Base-by-base conservation (phyloP, 1,140 invertebrate species). In the Thereuonema tuberculata region DNA sequence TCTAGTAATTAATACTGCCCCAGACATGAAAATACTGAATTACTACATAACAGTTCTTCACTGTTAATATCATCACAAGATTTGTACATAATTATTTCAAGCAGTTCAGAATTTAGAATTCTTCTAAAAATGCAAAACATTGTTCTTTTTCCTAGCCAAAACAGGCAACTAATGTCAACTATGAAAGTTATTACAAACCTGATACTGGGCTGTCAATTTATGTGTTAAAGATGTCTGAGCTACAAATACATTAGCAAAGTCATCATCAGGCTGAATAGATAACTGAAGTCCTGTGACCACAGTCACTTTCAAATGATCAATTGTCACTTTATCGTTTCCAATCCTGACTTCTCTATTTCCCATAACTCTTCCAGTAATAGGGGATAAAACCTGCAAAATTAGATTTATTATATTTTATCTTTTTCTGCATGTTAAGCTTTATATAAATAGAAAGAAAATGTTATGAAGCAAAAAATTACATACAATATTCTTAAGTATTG, bases 281-380 rank as follows among this genome's bases (percentile, higher is more conserved):
- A 98, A 75, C 66, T 92, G 87, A 20, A 97, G 76, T 0, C 93
- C 92, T 2, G 91, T 91, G 9, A 97, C 89, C 5, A 96, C 86
- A 63, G 85, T 83, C 1, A 95, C 90, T 15, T 86, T 78, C 9
- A 97, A 74, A 15, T 82, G 80, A 1, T 84, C 82, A 12, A 97
- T 80, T 14, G 82, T 84, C 1, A 95, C 90, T 69, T 92, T 90
- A 70, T 96, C 93, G 68, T 86, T 90, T 14, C 85, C 85, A 17
- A 98, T 91, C 1, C 88, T 80, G 9, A 98, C 82, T 76, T 97
- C 93, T 60, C 86, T 86, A 0, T 89, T 83, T 23, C 91, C 93
- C 65, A 95, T 86, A 0, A 94, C 87, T 21, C 88, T 79, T 1
- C 93, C 91, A 2, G 89, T 91, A 27, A 94, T 89, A 0, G 92